phyloP scores from a whole-genome alignment of 1,140 invertebrate genomes.

The Probaryconus sp. region DNA sequence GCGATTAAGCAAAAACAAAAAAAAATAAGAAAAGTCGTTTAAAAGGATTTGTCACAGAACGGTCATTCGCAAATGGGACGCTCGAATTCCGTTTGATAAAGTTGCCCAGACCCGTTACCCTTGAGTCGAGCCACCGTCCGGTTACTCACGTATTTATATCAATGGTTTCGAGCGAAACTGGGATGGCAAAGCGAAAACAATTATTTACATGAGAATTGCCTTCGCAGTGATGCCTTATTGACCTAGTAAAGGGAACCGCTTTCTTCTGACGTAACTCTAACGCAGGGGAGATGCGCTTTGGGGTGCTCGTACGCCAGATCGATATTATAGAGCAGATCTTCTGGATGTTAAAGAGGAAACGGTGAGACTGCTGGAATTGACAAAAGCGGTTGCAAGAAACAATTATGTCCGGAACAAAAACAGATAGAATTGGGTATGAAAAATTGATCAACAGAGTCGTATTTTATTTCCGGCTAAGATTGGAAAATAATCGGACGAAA shows the following conservation, averaged over 20 bases:
- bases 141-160: too few relatives aligned
- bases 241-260: constrained; percentile 72
- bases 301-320: constrained; percentile 66
- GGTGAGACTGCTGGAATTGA: constrained; percentile 13
- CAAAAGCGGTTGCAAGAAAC: constrained; percentile 1
- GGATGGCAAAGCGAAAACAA: constrained; percentile 7
- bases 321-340: constrained; percentile 66
- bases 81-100: constrained; percentile 52
- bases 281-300: constrained; percentile 69
- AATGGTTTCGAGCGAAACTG: too few relatives aligned
- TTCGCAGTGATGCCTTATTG: constrained; percentile 65
- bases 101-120: constrained; percentile 27
- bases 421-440: too few relatives aligned
- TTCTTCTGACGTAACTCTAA: constrained; percentile 71
- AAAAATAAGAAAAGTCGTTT: constrained; percentile 48
- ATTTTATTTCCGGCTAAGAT: too few relatives aligned
- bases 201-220: constrained; percentile 11
- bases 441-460: too few relatives aligned
- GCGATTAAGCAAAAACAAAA: constrained; percentile 25
- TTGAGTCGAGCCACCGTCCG: constrained; percentile 5
- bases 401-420: too few relatives aligned
- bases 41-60: constrained; percentile 67
- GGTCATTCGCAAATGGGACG: constrained; percentile 41
- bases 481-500: too few relatives aligned
- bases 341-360: constrained; percentile 70